A percentile compares a stretch with the other conserved stretches of the same genome.
Evolutionary conservation across 2,797 vertebrate genomes (phyloP).

Genomic region (Bradypodion ventrale): DNA sequence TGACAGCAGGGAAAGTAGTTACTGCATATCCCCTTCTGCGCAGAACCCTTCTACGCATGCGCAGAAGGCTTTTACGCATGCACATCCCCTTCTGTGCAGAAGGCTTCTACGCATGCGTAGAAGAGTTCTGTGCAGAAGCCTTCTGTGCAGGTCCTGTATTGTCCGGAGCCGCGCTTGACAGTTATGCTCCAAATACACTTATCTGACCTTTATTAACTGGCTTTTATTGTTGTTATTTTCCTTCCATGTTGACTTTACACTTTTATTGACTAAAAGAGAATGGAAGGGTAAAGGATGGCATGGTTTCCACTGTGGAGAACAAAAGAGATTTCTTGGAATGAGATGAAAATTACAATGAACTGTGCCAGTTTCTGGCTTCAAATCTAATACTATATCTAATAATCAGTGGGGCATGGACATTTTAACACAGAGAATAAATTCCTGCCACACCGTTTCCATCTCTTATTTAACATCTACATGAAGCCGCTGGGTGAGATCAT

Average conservation of each 20-base stretch:
- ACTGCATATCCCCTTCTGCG: too few relatives aligned
- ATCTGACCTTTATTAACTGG: constrained; percentile 16
- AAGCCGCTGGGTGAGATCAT: too few relatives aligned
- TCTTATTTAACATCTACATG: too few relatives aligned
- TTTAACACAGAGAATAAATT: background rate
- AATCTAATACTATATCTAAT: background rate
- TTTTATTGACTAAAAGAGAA: constrained; percentile 27
- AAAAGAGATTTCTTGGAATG: background rate
- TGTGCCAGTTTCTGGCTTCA: accelerated
- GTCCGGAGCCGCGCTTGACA: too few relatives aligned
- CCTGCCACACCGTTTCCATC: too few relatives aligned
- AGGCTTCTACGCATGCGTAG: too few relatives aligned
- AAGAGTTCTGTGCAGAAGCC: too few relatives aligned
- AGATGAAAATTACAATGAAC: background rate
- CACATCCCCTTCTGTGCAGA: too few relatives aligned
- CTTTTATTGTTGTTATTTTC: constrained; percentile 7
- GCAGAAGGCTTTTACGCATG: too few relatives aligned
- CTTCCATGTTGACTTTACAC: constrained; percentile 25
- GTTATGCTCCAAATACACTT: constrained; percentile 27
- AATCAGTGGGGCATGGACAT: background rate
- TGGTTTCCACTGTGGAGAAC: background rate
- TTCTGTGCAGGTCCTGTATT: too few relatives aligned
- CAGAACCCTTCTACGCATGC: too few relatives aligned
- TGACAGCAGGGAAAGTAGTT: too few relatives aligned
- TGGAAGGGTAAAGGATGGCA: constrained; percentile 13